Evolutionary conservation across 2,888 invertebrate species (phyloP).

Genomic region (Xylophagus ater): DNA sequence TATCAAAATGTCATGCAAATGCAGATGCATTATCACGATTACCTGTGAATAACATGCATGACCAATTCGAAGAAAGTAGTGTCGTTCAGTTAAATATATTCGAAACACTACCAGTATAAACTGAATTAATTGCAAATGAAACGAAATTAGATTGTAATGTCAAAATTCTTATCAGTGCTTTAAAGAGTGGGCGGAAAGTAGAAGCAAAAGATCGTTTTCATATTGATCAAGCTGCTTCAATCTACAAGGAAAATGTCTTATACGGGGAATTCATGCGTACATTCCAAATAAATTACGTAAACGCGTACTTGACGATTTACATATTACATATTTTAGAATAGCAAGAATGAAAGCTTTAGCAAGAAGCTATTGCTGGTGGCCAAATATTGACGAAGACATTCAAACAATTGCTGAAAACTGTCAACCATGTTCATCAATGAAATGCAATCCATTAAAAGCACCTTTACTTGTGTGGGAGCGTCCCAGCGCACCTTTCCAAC

Average conservation of each 20-base stretch:
- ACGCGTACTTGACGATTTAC: conserved; percentile 8
- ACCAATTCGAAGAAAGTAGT: conserved; percentile 10
- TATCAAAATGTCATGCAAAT: conserved; percentile 16
- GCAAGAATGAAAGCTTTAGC: conserved; percentile 9
- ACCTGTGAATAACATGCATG: conserved; percentile 8
- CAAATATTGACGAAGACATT: conserved; percentile 17
- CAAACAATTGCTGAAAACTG: conserved; percentile 16
- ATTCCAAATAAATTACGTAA: conserved; percentile 16
- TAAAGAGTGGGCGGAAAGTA: conserved; percentile 12
- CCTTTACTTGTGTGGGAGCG: conserved; percentile 10
- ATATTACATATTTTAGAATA: conserved; percentile 8
- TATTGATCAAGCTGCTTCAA: conserved; percentile 15
- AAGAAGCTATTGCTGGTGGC: conserved; percentile 18
- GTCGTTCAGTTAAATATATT: conserved; percentile 14
- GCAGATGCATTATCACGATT: conserved; percentile 19
- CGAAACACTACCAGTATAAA: conserved; percentile 15
- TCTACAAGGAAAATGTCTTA: conserved; percentile 18
- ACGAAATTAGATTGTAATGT: conserved; percentile 11
- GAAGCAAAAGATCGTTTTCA: conserved; percentile 11
- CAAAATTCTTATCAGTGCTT: conserved; percentile 6
- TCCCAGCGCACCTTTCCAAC: conserved; percentile 16
- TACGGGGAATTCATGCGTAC: conserved; percentile 17
- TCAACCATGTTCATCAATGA: conserved; percentile 1
- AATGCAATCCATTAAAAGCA: conserved; percentile 1
- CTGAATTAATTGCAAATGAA: conserved; percentile 7